Conservation (phyloP, 2,113 vertebrate genomes). For the Actenoides lindsayi region DNA sequence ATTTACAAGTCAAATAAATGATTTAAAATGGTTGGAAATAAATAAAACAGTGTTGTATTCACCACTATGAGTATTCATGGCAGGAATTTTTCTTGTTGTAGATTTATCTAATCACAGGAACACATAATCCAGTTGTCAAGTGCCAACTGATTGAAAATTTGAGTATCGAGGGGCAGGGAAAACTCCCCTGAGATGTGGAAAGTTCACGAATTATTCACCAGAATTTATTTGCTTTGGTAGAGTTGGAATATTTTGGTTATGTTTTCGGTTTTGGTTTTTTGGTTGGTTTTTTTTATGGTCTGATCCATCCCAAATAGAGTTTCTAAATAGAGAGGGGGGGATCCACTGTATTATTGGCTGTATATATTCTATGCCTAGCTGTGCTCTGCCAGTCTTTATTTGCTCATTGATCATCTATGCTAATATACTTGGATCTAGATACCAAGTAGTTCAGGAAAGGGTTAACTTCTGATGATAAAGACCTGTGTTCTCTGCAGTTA, state of each 20-base stretch:
- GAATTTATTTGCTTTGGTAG: neutral
- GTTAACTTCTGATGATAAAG: neutral
- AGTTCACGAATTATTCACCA: neutral
- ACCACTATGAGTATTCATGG: neutral
- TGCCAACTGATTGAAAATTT: neutral
- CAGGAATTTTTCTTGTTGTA: neutral
- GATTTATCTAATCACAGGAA: neutral
- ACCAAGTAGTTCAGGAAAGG: neutral
- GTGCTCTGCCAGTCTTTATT: neutral
- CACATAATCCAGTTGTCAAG: neutral
- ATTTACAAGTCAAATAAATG: too few species aligned
- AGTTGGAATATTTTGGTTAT: neutral
- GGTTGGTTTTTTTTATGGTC: neutral
- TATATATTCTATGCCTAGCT: neutral
- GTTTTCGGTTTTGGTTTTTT: neutral
- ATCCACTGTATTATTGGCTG: neutral
- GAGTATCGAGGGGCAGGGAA: neutral
- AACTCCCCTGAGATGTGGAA: neutral
- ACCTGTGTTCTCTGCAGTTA: neutral
- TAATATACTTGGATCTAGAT: neutral
- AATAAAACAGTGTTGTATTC: neutral
- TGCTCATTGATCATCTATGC: neutral
- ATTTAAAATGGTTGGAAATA: too few species aligned
- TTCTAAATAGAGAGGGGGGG: neutral
- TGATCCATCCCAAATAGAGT: neutral